phyloP scores from a whole-genome alignment of 2,888 invertebrate species.

The Zelleria hepariella region DNA sequence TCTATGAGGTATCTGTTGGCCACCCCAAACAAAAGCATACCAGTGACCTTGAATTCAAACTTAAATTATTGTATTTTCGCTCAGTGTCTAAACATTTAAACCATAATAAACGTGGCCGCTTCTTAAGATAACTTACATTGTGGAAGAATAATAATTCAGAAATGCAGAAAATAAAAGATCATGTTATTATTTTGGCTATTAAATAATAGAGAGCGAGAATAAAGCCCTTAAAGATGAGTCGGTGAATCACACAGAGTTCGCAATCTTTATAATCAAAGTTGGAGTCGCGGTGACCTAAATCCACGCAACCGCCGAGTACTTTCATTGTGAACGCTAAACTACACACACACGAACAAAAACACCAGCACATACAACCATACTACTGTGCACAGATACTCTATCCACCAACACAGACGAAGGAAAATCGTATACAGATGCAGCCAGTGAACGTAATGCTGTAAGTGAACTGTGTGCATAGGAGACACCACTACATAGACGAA shows the following conservation, averaged over 20 bases:
- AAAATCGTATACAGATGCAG: slow-evolving; percentile 21
- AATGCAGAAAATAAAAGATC: too few species aligned
- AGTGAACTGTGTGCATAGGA: slow-evolving; percentile 13
- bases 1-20: too few species aligned
- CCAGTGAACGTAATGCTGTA: slow-evolving; percentile 17
- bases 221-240: slow-evolving; percentile 42
- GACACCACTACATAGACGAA: background rate
- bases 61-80: too few species aligned
- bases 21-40: too few species aligned
- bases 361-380: slow-evolving; percentile 4
- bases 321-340: slow-evolving; percentile 66
- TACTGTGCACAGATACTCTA: slow-evolving; percentile 15
- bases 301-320: slow-evolving; percentile 65
- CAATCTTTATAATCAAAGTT: slow-evolving; percentile 71
- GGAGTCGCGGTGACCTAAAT: slow-evolving; percentile 64
- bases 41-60: too few species aligned
- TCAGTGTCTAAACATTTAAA: too few species aligned
- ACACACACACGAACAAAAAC: slow-evolving; percentile 9
- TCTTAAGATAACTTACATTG: too few species aligned
- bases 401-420: slow-evolving; percentile 18
- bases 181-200: too few species aligned
- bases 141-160: too few species aligned
- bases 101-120: too few species aligned
- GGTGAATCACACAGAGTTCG: slow-evolving; percentile 63
- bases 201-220: background rate